Evolutionary conservation across 2,797 vertebrate species (phyloP).

Genomic region (Novumbra hubbsi): DNA sequence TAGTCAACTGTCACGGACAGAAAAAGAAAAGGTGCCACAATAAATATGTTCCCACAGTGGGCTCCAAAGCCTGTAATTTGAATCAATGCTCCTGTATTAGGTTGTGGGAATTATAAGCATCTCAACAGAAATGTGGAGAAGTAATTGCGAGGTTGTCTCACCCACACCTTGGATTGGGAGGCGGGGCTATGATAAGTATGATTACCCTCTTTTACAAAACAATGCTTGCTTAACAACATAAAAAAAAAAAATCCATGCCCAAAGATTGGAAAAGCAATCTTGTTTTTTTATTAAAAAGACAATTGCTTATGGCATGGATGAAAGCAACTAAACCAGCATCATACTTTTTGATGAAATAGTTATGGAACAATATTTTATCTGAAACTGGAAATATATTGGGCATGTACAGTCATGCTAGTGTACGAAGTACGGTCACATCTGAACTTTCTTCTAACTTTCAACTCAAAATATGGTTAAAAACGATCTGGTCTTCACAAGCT

Average conservation of each 20-base stretch:
- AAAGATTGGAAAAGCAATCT: slow-evolving; percentile 20
- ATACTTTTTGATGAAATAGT: slow-evolving; percentile 42
- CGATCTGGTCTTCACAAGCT: no score
- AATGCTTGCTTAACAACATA: slow-evolving; percentile 52
- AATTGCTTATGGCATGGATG: background rate
- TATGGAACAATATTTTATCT: slow-evolving; percentile 24
- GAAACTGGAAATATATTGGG: slow-evolving; percentile 10
- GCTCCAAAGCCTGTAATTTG: slow-evolving; percentile 85
- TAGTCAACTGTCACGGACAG: slow-evolving; percentile 80
- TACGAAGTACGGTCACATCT: no score
- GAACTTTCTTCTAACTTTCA: no score
- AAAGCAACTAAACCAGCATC: slow-evolving; percentile 15
- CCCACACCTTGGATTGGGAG: slow-evolving; percentile 65
- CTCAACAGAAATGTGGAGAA: slow-evolving; percentile 79
- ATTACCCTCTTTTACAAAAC: slow-evolving; percentile 64
- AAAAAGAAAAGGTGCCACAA: slow-evolving; percentile 84
- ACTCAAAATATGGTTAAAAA: no score
- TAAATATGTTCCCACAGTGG: slow-evolving; percentile 84
- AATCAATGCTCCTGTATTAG: slow-evolving; percentile 84
- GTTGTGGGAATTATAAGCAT: slow-evolving; percentile 83
- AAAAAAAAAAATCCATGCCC: slow-evolving; percentile 49
- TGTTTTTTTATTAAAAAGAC: slow-evolving; percentile 1
- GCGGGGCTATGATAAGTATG: slow-evolving; percentile 68
- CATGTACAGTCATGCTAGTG: no score
- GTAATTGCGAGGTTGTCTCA: slow-evolving; percentile 80